A percentile compares a stretch with the other conserved stretches of the same genome.
Evolutionary conservation across 2,113 vertebrate genomes (phyloP).

Genomic region (Trogon surrucura): DNA sequence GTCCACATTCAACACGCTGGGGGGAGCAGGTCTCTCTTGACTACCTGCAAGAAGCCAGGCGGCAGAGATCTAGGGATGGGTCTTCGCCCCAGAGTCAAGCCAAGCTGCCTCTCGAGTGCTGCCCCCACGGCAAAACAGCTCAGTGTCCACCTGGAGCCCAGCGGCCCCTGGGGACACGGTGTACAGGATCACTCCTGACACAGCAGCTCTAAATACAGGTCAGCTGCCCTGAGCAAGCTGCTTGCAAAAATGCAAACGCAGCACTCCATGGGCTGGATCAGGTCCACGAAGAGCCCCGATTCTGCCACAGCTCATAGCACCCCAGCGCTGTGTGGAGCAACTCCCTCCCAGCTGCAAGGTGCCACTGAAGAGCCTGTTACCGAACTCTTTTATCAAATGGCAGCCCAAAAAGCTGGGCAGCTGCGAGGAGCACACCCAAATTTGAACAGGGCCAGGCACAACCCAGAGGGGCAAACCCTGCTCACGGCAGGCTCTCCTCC

Average conservation of each 20-base stretch:
- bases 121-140: accelerated
- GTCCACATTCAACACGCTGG: accelerated
- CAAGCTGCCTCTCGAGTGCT: not conserved
- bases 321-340: accelerated
- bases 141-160: not conserved
- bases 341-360: not conserved
- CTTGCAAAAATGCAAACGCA: not conserved
- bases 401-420: not conserved
- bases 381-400: accelerated
- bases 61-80: accelerated
- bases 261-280: accelerated
- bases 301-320: not conserved
- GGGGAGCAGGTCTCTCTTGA: not conserved
- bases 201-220: not conserved
- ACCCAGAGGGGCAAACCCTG: not conserved
- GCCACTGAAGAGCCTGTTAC: accelerated
- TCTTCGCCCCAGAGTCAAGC: not conserved
- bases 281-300: accelerated
- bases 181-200: not conserved
- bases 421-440: not conserved
- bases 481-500: not conserved
- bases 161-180: accelerated
- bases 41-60: not conserved
- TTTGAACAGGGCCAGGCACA: not conserved
- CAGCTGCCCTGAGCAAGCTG: not conserved